Evolutionary conservation across 2,797 vertebrate genomes (phyloP), one percentile per base, ranked within the genome.

Genomic region (Rachycentron canadum): DNA sequence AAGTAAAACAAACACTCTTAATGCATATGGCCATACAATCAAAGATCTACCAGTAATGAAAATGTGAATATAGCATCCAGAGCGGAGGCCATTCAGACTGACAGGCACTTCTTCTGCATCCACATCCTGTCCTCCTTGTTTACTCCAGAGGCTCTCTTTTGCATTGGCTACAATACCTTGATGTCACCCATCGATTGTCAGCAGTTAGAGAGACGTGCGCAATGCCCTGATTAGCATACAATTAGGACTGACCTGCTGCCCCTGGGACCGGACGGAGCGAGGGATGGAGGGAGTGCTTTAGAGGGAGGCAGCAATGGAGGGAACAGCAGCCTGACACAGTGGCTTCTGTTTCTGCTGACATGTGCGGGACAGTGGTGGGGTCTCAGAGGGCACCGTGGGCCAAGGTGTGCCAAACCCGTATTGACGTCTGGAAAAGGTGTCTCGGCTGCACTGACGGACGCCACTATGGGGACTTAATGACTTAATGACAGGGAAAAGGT

Each of bases 171-270:
- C 93, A 80, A 90, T 92, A 89, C 87, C 88, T 92, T 91, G 88
- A 89, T 93, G 91, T 91, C 88, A 87, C 86, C 91, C 90, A 93
- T 94, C 88, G 89, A 94, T 93, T 89, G 93, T 91, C 88, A 93
- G 92, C 90, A 91, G 85, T 92, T 92, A 91, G 90, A 86, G 87
- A 88, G 93, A 94, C 79, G 62, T 86, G 82, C 78, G 69, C 89
- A 58, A 73, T 76, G 90, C 86, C 91, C 91, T 91, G 85, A 94
- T 95, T 94, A 93, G 92, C 94, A 95, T 95, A 94, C 92, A 94
- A 94, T 95, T 94, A 94, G 92, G 89, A 92, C 72, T 94, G 93
- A 94, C 93, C 94, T 69, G 89, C 81, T 47, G 88, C 91, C 91
- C 91, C 91, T 86, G 89, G 92, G 91, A 93, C 83, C 14, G 79